Base-by-base conservation (phyloP, 2,888 invertebrate genomes). In the Ormyrus labotus region DNA sequence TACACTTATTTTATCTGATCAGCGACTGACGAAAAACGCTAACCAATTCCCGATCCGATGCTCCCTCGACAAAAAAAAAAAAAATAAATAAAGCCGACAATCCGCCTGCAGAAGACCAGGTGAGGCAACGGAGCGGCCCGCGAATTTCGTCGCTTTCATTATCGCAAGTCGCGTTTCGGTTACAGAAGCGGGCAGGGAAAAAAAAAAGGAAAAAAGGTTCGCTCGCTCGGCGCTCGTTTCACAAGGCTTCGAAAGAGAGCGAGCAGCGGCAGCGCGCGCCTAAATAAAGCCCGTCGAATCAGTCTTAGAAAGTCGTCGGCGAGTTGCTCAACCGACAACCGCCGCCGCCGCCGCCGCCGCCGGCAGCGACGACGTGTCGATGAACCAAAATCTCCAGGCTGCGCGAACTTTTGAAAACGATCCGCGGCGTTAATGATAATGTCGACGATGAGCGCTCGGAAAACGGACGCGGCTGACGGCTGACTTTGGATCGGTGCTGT, bases 281-380 rank as follows among this genome's bases (percentile, higher is more conserved):
- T 69, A 69, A 69, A 68, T 60, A 63, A 76, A 55, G 63, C 57
- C 71, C 58, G 71, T 58, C 77, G 70, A 65, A 71, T 78, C 72
- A 65, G 72, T 78, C 78, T 78, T 78, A 78, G 73, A 79, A 79
- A 73, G 68, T 70, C 60, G 73, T 11, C 50, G 72, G 58, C 60
- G 67, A 51, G 50, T 78, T 71, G 67, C 78, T n/a, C 69, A 61
- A 73, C 10, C 34, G 13, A 19, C 58, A 9, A 0, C 7, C 53
- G 72, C 65, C 58, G n/a, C 55, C 19, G 63, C 34, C 34, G 34
- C 65, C 58, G n/a, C 55, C 19, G 63, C 19, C 19, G 19, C 19
- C 19, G 19, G 19, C 19, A 19, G 19, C 58, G 72, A 47, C 65
- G 78, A 58, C 68, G 68, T 78, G 68, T 68, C 72, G 67, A 63